These are phyloP conservation scores for Enoplosus armatus DNA, from an alignment of 2,797 vertebrate genomes.

Conservation along the genomic window DNA sequence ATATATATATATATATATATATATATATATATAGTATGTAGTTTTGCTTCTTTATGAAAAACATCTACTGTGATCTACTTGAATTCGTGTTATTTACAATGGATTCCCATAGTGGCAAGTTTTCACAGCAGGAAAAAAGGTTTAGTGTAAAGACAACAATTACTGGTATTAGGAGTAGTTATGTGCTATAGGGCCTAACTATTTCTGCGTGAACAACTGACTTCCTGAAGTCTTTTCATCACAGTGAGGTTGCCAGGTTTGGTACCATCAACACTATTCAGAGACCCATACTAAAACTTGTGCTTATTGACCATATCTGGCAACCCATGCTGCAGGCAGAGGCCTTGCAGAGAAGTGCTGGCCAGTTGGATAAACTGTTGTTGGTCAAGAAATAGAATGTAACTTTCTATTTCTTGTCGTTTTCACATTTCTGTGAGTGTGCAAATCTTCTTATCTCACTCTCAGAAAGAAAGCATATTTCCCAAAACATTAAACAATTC, in stretches of 20 bases:
- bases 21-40: no score
- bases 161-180: background rate
- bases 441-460: background rate
- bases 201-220: background rate
- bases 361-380: background rate
- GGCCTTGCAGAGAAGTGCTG: background rate
- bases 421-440: background rate
- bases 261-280: background rate
- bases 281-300: background rate
- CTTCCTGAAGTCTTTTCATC: background rate
- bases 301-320: background rate
- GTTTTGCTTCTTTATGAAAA: background rate
- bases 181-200: background rate
- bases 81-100: background rate
- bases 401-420: background rate
- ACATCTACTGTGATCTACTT: background rate
- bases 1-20: no score
- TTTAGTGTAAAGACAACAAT: no score
- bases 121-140: conserved; percentile 1
- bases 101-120: background rate
- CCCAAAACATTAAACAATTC: background rate
- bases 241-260: background rate
- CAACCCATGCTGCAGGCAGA: background rate
- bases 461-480: background rate
- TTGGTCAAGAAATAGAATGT: background rate